These are phyloP conservation scores for Coptotermes formosanus DNA, from an alignment of 1,140 invertebrate genomes.

Conservation along the genomic window DNA sequence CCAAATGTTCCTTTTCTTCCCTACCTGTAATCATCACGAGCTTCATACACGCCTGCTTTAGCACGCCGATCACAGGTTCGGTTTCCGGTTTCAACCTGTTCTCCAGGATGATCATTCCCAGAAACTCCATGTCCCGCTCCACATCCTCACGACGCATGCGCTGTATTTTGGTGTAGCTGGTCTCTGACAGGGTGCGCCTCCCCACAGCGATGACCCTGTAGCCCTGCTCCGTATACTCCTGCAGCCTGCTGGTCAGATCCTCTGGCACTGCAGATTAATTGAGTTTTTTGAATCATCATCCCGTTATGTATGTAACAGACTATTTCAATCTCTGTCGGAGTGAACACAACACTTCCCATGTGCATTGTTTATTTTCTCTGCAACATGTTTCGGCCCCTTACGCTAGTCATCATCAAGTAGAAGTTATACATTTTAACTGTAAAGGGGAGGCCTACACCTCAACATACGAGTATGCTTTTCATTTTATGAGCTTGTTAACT, in stretches of 20 bases:
- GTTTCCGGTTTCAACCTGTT: constrained; percentile 88
- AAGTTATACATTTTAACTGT: too few relatives aligned
- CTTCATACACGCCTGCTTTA: constrained; percentile 79
- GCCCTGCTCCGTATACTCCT: constrained; percentile 81
- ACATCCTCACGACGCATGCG: constrained; percentile 60
- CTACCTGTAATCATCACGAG: constrained; percentile 90
- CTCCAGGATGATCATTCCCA: constrained; percentile 86
- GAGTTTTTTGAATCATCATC: too few relatives aligned
- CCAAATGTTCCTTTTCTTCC: neutral
- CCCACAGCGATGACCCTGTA: constrained; percentile 86
- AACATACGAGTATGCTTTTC: too few relatives aligned
- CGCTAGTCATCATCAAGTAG: too few relatives aligned
- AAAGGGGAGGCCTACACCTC: too few relatives aligned
- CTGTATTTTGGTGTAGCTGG: constrained; percentile 56
- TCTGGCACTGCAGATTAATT: constrained; percentile 61
- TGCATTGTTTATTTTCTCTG: too few relatives aligned
- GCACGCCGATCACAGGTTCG: constrained; percentile 66
- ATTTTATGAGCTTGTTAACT: too few relatives aligned
- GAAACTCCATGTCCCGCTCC: constrained; percentile 78
- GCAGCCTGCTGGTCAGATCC: constrained; percentile 70
- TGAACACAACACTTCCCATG: too few relatives aligned
- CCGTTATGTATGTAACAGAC: too few relatives aligned
- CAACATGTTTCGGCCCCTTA: too few relatives aligned
- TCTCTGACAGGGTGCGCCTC: constrained; percentile 61
- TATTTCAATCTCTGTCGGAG: too few relatives aligned